Conservation (phyloP, 2,113 vertebrate genomes). For the Gobiocypris rarus region DNA sequence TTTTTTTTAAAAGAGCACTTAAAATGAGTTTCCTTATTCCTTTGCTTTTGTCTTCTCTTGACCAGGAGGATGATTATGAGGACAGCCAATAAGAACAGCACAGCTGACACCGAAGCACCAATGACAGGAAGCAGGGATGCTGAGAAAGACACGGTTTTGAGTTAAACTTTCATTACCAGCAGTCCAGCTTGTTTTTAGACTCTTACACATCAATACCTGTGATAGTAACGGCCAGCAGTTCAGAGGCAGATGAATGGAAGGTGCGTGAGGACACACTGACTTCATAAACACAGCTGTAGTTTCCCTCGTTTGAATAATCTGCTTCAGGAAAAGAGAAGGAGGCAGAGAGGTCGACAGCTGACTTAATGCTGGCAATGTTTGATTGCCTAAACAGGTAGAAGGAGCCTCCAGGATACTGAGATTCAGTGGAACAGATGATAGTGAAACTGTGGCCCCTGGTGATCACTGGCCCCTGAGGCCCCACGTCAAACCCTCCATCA, state of each 20-base stretch:
- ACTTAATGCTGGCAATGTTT: constrained; percentile 9
- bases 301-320: constrained; percentile 48
- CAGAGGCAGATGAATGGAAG: constrained; percentile 13
- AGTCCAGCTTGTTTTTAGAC: not conserved
- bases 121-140: constrained; percentile 28
- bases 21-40: not conserved
- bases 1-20: not conserved
- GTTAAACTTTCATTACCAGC: not conserved
- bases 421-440: constrained; percentile 53
- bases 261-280: constrained; percentile 38
- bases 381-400: constrained; percentile 46
- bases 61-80: constrained; percentile 14
- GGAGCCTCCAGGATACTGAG: constrained; percentile 50
- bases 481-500: not conserved
- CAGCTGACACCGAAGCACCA: constrained; percentile 14
- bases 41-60: not conserved
- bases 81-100: constrained; percentile 17
- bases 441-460: constrained; percentile 41
- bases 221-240: constrained; percentile 15
- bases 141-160: not conserved
- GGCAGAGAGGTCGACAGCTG: constrained; percentile 22
- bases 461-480: constrained; percentile 34
- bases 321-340: constrained; percentile 43
- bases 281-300: constrained; percentile 55
- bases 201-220: not conserved